phyloP scores from a whole-genome alignment of 2,797 vertebrate species.

The Artibeus jamaicensis region DNA sequence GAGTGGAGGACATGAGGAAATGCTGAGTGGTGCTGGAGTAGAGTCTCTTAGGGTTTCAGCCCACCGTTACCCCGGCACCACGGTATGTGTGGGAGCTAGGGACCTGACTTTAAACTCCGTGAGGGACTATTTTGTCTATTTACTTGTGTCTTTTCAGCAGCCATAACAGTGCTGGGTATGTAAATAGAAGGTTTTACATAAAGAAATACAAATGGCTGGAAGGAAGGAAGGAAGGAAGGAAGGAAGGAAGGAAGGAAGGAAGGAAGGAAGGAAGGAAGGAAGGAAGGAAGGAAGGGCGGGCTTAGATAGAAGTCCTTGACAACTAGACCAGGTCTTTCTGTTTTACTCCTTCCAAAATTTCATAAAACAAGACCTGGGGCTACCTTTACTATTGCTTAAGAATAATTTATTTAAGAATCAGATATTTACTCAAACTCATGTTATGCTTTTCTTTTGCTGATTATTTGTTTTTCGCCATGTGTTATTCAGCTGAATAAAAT shows the following conservation, averaged over 20 bases:
- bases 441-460: conserved; percentile 13
- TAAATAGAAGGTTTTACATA: neutral
- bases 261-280: neutral
- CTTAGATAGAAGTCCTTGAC: neutral
- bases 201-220: neutral
- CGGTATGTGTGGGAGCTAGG: neutral
- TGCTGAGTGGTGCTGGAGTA: neutral
- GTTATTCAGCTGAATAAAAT: conserved; percentile 56
- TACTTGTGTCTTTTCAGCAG: neutral
- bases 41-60: neutral
- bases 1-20: neutral
- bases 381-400: neutral
- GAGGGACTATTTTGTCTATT: neutral
- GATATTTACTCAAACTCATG: conserved; percentile 1
- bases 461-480: neutral
- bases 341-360: neutral
- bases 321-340: neutral
- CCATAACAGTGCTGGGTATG: no score
- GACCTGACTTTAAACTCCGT: neutral
- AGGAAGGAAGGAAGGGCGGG: neutral
- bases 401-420: conserved; percentile 14
- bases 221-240: neutral
- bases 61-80: neutral
- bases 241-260: neutral
- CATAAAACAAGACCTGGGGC: neutral